Evolutionary conservation across 2,797 vertebrate species (phyloP).

Genomic region (Vultur gryphus): DNA sequence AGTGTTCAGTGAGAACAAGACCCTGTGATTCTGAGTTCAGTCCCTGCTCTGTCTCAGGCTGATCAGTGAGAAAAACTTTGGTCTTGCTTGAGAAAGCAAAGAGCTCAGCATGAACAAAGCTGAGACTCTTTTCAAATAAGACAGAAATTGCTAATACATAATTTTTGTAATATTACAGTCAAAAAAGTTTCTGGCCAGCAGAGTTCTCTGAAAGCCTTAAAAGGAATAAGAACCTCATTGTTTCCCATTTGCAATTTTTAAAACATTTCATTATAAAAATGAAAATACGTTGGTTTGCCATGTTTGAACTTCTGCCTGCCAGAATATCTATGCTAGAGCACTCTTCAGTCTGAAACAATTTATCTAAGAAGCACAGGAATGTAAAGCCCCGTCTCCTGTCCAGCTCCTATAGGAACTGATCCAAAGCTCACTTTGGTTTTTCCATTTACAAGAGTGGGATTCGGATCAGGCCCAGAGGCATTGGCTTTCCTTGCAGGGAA

Average conservation of each 20-base stretch:
- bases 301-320: background rate
- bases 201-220: background rate
- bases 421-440: constrained; percentile 45
- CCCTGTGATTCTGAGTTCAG: background rate
- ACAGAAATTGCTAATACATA: background rate
- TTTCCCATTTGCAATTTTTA: background rate
- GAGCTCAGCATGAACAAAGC: background rate
- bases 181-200: background rate
- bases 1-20: background rate
- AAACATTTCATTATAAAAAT: background rate
- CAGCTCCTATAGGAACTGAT: background rate
- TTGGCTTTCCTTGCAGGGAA: background rate
- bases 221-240: background rate
- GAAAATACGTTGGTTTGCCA: background rate
- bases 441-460: constrained; percentile 26
- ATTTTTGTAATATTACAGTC: background rate
- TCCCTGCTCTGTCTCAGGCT: background rate
- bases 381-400: background rate
- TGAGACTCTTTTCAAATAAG: background rate
- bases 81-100: background rate
- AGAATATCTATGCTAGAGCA: background rate
- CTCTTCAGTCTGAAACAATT: background rate
- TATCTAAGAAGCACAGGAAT: background rate
- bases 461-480: background rate
- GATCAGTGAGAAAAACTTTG: background rate